Evolutionary conservation across 2,797 vertebrate species (phyloP).

Genomic region (Holocentrus rufus): DNA sequence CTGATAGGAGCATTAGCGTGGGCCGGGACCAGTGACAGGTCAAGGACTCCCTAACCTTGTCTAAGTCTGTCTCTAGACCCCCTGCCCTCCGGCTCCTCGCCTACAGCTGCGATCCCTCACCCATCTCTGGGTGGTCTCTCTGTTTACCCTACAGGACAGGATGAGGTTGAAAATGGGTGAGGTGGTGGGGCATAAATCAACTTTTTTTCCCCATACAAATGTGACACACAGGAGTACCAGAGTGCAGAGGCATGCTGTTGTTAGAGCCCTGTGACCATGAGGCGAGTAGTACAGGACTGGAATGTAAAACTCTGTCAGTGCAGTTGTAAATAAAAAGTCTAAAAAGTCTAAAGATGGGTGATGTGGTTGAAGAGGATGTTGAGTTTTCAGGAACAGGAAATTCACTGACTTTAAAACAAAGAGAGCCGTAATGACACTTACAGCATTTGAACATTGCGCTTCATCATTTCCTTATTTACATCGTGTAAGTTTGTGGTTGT

Average conservation of each 20-base stretch:
- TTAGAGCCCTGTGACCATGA: conserved; percentile 28
- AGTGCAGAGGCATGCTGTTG: conserved; percentile 39
- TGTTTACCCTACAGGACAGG: conserved; percentile 65
- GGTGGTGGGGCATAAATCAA: conserved; percentile 55
- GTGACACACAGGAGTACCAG: conserved; percentile 35
- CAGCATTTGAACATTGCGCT: conserved; percentile 6
- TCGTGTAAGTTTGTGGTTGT: not conserved
- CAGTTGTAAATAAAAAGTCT: conserved; percentile 23
- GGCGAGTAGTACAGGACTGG: conserved; percentile 24
- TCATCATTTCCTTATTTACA: not conserved
- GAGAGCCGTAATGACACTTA: not conserved
- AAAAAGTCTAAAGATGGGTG: not conserved
- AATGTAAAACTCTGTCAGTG: conserved; percentile 27
- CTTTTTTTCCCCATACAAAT: conserved; percentile 53
- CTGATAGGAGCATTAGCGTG: conserved; percentile 31
- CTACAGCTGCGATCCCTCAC: conserved; percentile 59
- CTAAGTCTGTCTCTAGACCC: conserved; percentile 32
- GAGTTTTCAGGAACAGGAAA: conserved; percentile 14
- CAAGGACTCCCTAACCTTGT: conserved; percentile 47
- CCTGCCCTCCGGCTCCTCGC: conserved; percentile 24
- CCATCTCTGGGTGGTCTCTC: conserved; percentile 63
- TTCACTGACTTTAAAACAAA: not conserved
- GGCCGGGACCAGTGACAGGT: conserved; percentile 32
- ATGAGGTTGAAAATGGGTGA: conserved; percentile 47
- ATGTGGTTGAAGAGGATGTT: conserved; percentile 24